A percentile compares a stretch with the other conserved stretches of the same genome.
Conservation (phyloP, 2,113 vertebrate genomes). For the Bagarius yarrelli region DNA sequence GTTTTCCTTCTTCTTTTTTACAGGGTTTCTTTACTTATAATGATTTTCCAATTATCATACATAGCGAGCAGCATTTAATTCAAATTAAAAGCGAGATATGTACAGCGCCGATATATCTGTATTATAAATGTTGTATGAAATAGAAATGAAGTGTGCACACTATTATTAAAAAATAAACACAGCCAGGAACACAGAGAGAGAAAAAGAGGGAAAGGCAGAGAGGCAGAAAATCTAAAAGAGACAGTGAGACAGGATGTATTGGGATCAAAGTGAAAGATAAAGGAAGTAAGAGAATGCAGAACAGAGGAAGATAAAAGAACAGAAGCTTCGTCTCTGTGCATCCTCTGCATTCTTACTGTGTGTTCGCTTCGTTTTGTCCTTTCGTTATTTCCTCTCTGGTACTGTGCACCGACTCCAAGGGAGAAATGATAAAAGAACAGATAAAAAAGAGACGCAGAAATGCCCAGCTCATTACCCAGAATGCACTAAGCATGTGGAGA, state of each 20-base stretch:
- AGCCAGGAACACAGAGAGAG: neutral
- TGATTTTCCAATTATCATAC: neutral
- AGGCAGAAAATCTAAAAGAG: conserved; percentile 42
- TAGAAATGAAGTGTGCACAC: neutral
- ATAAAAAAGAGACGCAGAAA: conserved; percentile 17
- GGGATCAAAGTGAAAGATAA: conserved; percentile 67
- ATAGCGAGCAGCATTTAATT: neutral
- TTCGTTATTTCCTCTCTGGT: conserved; percentile 45
- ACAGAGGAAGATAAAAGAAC: conserved; percentile 25
- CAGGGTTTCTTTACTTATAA: neutral
- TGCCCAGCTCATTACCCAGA: conserved; percentile 53
- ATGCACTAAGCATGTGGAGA: conserved; percentile 37
- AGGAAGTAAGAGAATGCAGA: conserved; percentile 49
- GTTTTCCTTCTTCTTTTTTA: neutral
- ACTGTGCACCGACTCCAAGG: conserved; percentile 44
- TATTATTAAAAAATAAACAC: conserved; percentile 10
- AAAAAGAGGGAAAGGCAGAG: conserved; percentile 43
- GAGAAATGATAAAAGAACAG: conserved; percentile 24
- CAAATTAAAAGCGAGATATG: neutral
- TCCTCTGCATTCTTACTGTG: conserved; percentile 50
- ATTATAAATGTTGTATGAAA: neutral
- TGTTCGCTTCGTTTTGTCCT: conserved; percentile 46
- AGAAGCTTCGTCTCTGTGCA: conserved; percentile 49
- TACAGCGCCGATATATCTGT: neutral
- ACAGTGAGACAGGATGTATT: conserved; percentile 46